These are phyloP conservation scores for Stenodema calcarata DNA, from an alignment of 2,888 invertebrate species.

Conservation along the genomic window DNA sequence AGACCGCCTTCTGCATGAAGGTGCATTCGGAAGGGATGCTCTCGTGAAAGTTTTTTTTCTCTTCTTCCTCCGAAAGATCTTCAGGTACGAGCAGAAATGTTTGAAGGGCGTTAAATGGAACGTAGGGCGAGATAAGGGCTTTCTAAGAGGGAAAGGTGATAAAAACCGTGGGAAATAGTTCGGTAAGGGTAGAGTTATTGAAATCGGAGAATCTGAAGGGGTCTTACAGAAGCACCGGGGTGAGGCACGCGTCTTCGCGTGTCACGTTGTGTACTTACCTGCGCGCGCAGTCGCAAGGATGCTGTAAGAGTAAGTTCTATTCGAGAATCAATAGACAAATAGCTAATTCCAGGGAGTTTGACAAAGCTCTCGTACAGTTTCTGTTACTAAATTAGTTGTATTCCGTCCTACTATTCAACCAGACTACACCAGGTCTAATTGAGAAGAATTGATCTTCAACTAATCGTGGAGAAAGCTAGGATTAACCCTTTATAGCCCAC, in stretches of 20 bases:
- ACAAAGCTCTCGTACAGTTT: too few species aligned
- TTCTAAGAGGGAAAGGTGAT: not conserved
- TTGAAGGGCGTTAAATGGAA: not conserved
- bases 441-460: too few species aligned
- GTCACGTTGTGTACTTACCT: not conserved
- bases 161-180: not conserved
- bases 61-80: not conserved
- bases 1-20: not conserved
- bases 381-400: too few species aligned
- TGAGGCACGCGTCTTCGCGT: conserved; percentile 4
- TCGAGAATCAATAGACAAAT: too few species aligned
- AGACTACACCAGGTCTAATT: too few species aligned
- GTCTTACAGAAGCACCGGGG: not conserved
- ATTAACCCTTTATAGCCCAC: too few species aligned
- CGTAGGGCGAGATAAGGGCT: not conserved
- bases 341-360: too few species aligned
- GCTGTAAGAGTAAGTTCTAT: too few species aligned
- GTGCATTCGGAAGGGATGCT: not conserved
- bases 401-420: too few species aligned
- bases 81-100: not conserved
- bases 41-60: not conserved
- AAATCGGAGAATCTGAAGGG: not conserved
- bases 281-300: too few species aligned
- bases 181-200: not conserved
- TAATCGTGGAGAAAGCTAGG: too few species aligned